phyloP scores from a whole-genome alignment of 1,140 invertebrate genomes.

The Drosophila navojoa region DNA sequence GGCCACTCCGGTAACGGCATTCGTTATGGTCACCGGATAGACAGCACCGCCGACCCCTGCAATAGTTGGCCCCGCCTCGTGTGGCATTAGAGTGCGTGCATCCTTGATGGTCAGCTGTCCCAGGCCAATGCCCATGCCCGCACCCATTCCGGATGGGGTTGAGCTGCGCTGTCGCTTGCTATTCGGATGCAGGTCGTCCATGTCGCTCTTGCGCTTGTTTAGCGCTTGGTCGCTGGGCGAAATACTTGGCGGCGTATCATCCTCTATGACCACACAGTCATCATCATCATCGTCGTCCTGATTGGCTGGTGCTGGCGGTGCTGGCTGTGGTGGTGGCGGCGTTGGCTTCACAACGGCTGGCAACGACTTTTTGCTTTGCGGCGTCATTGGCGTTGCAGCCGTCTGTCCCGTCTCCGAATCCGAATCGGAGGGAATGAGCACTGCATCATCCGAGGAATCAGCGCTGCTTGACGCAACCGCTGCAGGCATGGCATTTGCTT shows the following conservation, averaged over 20 bases:
- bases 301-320: slow-evolving; percentile 15
- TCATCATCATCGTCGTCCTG: slow-evolving; percentile 84
- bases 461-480: slow-evolving; percentile 32
- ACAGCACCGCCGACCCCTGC: slow-evolving; percentile 22
- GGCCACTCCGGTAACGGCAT: slow-evolving; percentile 75
- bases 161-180: slow-evolving; percentile 72
- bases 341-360: slow-evolving; percentile 24
- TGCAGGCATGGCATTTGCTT: slow-evolving; percentile 39
- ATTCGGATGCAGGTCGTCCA: slow-evolving; percentile 67
- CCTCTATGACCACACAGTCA: slow-evolving; percentile 86
- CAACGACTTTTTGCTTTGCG: slow-evolving; percentile 47
- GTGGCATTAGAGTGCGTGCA: slow-evolving; percentile 78
- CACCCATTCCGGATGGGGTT: slow-evolving; percentile 49
- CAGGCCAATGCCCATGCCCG: slow-evolving; percentile 32
- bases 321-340: slow-evolving; percentile 45
- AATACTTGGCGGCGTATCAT: slow-evolving; percentile 84
- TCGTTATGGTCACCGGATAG: slow-evolving; percentile 78
- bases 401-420: slow-evolving; percentile 59
- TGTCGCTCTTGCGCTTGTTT: slow-evolving; percentile 68
- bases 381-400: slow-evolving; percentile 18
- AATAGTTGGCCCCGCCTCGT: slow-evolving; percentile 40
- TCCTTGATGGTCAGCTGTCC: slow-evolving; percentile 81
- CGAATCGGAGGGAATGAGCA: slow-evolving; percentile 77
- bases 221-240: slow-evolving; percentile 54
- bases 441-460: slow-evolving; percentile 76